These are phyloP conservation scores for Clupea harengus DNA, from an alignment of 2,113 vertebrate genomes.

Conservation along the genomic window DNA sequence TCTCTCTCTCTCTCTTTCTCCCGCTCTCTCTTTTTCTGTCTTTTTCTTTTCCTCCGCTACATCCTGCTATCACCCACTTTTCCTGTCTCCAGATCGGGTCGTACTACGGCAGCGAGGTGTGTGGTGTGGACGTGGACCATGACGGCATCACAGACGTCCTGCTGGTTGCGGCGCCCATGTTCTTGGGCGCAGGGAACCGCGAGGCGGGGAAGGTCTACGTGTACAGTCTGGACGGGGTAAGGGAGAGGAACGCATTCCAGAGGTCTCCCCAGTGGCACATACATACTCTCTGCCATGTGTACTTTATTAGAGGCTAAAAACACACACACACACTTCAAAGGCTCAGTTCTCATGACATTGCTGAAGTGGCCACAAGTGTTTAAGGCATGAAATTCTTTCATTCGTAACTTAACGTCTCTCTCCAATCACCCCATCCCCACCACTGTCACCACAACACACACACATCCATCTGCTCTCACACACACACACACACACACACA, in stretches of 20 bases:
- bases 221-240: conserved; percentile 84
- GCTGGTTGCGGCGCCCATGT: conserved; percentile 91
- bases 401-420: neutral
- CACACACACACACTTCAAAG: neutral
- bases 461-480: neutral
- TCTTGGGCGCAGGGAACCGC: conserved; percentile 84
- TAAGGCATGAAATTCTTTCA: neutral
- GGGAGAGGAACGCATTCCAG: conserved; percentile 29
- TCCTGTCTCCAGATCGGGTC: conserved; percentile 69
- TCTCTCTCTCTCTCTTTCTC: neutral
- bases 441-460: neutral
- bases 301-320: neutral
- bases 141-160: conserved; percentile 86
- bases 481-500: conserved; percentile 1
- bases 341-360: neutral
- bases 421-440: neutral
- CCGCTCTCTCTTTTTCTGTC: conserved; percentile 14
- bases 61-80: conserved; percentile 46
- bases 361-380: neutral
- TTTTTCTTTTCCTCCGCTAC: neutral
- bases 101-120: conserved; percentile 92
- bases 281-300: neutral
- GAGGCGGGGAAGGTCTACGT: conserved; percentile 87
- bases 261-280: neutral
- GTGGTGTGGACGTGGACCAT: conserved; percentile 81